Conservation (phyloP, 1,140 invertebrate species). For the Patella vulgata region DNA sequence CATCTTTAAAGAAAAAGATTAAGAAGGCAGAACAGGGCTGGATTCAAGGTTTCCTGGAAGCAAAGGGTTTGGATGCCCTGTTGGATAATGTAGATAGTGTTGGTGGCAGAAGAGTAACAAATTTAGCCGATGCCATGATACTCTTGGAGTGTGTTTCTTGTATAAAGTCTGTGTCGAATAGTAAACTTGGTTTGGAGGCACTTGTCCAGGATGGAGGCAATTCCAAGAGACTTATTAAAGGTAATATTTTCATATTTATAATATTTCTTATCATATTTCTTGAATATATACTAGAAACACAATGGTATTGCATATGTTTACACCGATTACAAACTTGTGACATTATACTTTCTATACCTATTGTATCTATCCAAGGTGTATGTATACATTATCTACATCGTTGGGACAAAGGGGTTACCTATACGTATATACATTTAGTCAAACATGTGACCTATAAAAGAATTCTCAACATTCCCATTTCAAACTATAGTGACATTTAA, state of each 20-base stretch:
- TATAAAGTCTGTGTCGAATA: constrained; percentile 69
- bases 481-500: too few species aligned
- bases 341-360: too few species aligned
- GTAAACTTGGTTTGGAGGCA: constrained; percentile 67
- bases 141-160: constrained; percentile 68
- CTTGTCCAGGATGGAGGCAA: constrained; percentile 67
- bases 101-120: constrained; percentile 47
- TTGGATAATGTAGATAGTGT: constrained; percentile 67
- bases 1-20: constrained; percentile 65
- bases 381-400: too few species aligned
- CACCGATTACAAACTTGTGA: neutral
- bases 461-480: too few species aligned
- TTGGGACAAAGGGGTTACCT: too few species aligned
- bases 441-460: too few species aligned
- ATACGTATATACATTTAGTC: too few species aligned
- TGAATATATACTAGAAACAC: neutral
- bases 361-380: too few species aligned
- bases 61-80: constrained; percentile 67
- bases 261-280: neutral
- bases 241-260: constrained; percentile 47
- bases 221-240: constrained; percentile 64
- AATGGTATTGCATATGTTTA: neutral
- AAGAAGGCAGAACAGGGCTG: constrained; percentile 62
- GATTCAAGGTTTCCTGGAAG: constrained; percentile 69
- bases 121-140: constrained; percentile 65